A percentile compares a stretch with the other conserved stretches of the same genome.
These are phyloP conservation scores for Larimichthys crocea DNA, from an alignment of 2,113 vertebrate species.

Conservation along the genomic window DNA sequence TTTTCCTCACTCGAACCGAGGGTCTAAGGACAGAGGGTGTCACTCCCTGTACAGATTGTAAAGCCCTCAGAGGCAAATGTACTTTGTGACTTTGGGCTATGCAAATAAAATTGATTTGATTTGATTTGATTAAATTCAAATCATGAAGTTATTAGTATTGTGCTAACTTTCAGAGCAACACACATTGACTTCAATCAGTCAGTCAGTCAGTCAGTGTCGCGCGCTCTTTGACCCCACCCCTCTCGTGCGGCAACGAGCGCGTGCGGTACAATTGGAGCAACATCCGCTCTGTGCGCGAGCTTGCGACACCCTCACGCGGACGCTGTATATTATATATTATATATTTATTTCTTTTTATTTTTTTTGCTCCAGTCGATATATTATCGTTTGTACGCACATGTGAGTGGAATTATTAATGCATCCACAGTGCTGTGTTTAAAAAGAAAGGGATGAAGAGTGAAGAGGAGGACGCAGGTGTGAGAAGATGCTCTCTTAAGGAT, in stretches of 20 bases:
- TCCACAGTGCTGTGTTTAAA: neutral
- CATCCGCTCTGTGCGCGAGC: slow-evolving; percentile 19
- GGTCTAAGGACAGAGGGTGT: too few relatives aligned
- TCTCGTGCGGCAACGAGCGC: slow-evolving; percentile 50
- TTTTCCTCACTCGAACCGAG: too few relatives aligned
- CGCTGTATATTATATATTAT: neutral
- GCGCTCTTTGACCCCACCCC: slow-evolving; percentile 50
- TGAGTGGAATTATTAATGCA: too few relatives aligned
- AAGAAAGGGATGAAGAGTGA: slow-evolving; percentile 4
- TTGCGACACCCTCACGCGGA: neutral
- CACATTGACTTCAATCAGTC: too few relatives aligned
- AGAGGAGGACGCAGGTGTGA: slow-evolving; percentile 13
- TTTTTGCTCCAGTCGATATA: neutral
- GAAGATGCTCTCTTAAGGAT: neutral
- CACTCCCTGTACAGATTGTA: too few relatives aligned
- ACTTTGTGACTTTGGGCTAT: too few relatives aligned
- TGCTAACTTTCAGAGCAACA: neutral
- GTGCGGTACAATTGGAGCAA: slow-evolving; percentile 38
- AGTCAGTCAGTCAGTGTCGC: neutral
- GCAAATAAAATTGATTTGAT: too few relatives aligned
- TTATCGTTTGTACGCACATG: neutral
- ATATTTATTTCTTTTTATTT: too few relatives aligned
- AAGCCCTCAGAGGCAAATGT: too few relatives aligned
- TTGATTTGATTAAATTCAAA: too few relatives aligned
- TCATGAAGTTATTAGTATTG: too few relatives aligned